Percentiles rank a stretch among this genome's conserved stretches.
These are phyloP conservation scores for Idaea aversata DNA, from an alignment of 2,888 invertebrate genomes.

Conservation along the genomic window DNA sequence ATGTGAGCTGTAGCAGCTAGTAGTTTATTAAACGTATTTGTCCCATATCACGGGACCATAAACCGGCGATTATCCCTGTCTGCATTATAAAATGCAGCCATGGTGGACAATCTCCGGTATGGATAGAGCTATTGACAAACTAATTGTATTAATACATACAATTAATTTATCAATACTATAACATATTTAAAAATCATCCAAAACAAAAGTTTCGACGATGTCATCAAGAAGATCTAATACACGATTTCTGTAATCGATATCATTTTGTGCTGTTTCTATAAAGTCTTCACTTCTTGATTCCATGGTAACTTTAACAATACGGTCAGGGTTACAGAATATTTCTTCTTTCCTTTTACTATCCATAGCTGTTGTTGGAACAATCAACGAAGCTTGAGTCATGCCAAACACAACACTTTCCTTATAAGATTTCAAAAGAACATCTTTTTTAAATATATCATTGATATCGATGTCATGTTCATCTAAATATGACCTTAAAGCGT, in stretches of 20 bases:
- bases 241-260: slow-evolving; percentile 55
- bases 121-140: not conserved
- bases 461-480: slow-evolving; percentile 44
- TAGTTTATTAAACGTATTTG: no score
- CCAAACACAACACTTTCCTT: slow-evolving; percentile 57
- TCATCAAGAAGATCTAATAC: slow-evolving; percentile 79
- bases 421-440: slow-evolving; percentile 42
- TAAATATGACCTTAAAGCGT: slow-evolving; percentile 64
- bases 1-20: no score
- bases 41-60: no score
- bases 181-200: slow-evolving; percentile 13
- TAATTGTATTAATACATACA: not conserved
- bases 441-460: slow-evolving; percentile 40
- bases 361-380: slow-evolving; percentile 57
- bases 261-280: slow-evolving; percentile 48
- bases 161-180: no score
- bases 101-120: no score
- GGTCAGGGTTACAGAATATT: slow-evolving; percentile 50
- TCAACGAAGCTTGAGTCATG: slow-evolving; percentile 60
- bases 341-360: slow-evolving; percentile 41
- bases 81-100: no score
- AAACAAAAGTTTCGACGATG: slow-evolving; percentile 72
- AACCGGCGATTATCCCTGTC: no score
- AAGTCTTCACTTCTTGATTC: slow-evolving; percentile 58
- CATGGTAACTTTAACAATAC: slow-evolving; percentile 38